A percentile compares a stretch with the other conserved stretches of the same genome.
These are phyloP conservation scores for Drosophila pseudoananassae DNA, from an alignment of 1,140 invertebrate genomes.

Conservation along the genomic window DNA sequence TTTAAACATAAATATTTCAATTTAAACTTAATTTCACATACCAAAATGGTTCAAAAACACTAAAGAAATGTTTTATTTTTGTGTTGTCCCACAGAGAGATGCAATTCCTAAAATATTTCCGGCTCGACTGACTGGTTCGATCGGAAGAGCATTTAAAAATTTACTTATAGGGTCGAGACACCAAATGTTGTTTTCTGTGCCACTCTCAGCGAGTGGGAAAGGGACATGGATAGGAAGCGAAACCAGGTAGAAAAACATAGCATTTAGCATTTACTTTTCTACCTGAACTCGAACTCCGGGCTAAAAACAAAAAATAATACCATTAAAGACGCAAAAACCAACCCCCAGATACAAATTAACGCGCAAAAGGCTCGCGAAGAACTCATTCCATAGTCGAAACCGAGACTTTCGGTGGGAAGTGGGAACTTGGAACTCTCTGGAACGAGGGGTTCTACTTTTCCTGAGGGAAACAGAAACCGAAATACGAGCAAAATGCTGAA, in stretches of 20 bases:
- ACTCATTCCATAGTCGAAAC: constrained; percentile 7
- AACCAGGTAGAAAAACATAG: constrained; percentile 56
- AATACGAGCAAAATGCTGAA: not conserved
- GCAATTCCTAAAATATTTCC: constrained; percentile 13
- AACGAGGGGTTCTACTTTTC: constrained; percentile 31
- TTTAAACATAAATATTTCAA: not conserved
- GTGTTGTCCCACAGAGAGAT: constrained; percentile 9
- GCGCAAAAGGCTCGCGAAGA: constrained; percentile 48
- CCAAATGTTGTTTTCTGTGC: constrained; percentile 10
- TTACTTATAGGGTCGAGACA: constrained; percentile 3
- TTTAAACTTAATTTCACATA: not conserved
- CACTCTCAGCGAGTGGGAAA: not conserved
- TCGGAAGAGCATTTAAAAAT: constrained; percentile 10
- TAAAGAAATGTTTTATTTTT: not conserved
- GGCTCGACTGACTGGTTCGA: constrained; percentile 19
- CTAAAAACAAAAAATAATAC: constrained; percentile 23
- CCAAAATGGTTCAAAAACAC: not conserved
- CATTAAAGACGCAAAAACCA: constrained; percentile 61
- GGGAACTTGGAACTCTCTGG: not conserved
- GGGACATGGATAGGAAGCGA: constrained; percentile 12
- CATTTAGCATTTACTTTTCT: constrained; percentile 22
- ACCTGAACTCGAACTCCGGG: constrained; percentile 41
- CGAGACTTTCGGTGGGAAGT: constrained; percentile 22
- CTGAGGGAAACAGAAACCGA: constrained; percentile 40
- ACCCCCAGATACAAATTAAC: constrained; percentile 70